Percentiles rank a stretch among this genome's conserved stretches.
Evolutionary conservation across 1,140 invertebrate genomes (phyloP).

Genomic region (Sinella curviseta): DNA sequence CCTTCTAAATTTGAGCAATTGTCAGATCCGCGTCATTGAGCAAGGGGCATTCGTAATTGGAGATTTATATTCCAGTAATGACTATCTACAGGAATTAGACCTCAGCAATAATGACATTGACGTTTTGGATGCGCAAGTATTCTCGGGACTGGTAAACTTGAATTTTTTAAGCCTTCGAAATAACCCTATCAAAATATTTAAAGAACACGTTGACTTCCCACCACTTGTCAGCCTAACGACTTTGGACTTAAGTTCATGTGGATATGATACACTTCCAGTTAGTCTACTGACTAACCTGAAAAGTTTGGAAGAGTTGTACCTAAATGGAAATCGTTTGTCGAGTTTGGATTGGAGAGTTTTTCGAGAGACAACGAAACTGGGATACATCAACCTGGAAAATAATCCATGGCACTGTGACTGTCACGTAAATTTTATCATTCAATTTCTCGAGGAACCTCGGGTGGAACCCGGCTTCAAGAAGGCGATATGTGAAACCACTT

Average conservation of each 20-base stretch:
- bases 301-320: neutral
- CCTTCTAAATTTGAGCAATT: too few species aligned
- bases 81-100: too few species aligned
- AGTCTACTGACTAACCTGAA: neutral
- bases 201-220: too few species aligned
- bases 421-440: neutral
- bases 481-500: neutral
- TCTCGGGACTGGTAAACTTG: too few species aligned
- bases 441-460: neutral
- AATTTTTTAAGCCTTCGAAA: too few species aligned
- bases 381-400: neutral
- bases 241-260: neutral
- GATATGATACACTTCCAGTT: neutral
- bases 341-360: neutral
- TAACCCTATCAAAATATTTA: too few species aligned
- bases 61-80: too few species aligned
- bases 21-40: too few species aligned
- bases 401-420: neutral
- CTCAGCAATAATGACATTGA: too few species aligned
- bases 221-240: neutral
- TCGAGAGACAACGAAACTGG: neutral
- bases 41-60: too few species aligned
- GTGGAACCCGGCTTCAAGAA: neutral
- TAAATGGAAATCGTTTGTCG: neutral
- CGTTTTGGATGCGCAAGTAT: too few species aligned